Evolutionary conservation across 1,140 invertebrate genomes (phyloP), one percentile per base, ranked within the genome.

Genomic region (Penaeus indicus): DNA sequence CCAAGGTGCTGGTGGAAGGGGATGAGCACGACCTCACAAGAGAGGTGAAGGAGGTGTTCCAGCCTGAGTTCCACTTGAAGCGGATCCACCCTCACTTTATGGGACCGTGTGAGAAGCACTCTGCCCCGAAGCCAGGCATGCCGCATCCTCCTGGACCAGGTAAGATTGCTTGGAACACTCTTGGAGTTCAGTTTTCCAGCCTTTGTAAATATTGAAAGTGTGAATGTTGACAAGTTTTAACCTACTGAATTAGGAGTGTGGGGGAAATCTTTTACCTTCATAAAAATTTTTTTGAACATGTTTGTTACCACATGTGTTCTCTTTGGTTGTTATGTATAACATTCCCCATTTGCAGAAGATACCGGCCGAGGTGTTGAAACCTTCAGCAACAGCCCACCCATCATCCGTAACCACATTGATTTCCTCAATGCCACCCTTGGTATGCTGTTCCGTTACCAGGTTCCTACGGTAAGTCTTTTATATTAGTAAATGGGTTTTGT

Each of bases 341-440:
- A 13, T 47, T 25, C 32, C 21, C 64, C 61, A 47, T 84, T 89
- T 75, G 27, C 27, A 19, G 25, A 38, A 21, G 25, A 75, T 19
- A 75, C 22, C 18, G 10, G 42, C 27, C 27, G n/a, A 27, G 72
- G 72, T 27, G 72, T 21, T 7, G 72, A 25, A 75, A 38, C 27
- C 21, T 75, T 27, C 72, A 75, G 42, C 16, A 97, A 97, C 91
- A 95, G 94, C 91, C 94, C 95, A 79, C 97, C 97, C 1, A 94
- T 96, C 90, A 94, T 96, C 22, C 93, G 96, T 67, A 97, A 98
- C 93, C 96, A 96, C 92, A 96, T 98, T 63, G 97, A 98, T 94
- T 94, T 95, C 60, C 94, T 98, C 42, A 96, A 96, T 91, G 96
- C 96, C 38, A 95, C 95, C 13, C 95, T 95, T 75, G 97, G 97